Conservation (phyloP, 2,113 vertebrate species). For the Nyctereutes procyonoides region DNA sequence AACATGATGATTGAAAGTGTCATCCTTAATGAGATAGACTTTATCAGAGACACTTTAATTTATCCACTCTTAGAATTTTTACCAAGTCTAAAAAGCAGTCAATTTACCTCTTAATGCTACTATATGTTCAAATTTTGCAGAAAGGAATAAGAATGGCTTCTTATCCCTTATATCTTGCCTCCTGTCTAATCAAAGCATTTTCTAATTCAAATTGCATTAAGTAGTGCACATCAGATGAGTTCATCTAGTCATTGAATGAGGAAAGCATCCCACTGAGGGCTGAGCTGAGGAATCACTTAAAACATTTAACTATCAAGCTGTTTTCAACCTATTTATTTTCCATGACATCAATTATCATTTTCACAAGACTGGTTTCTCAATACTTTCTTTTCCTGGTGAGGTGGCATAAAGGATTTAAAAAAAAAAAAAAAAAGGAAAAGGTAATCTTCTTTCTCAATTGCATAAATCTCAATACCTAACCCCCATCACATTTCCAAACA, state of each 20-base stretch:
- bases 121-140: neutral
- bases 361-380: constrained; percentile 49
- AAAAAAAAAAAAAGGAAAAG: neutral
- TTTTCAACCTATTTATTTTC: constrained; percentile 67
- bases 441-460: neutral
- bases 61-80: neutral
- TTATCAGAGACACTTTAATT: neutral
- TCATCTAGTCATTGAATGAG: constrained; percentile 68
- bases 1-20: neutral
- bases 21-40: neutral
- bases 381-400: constrained; percentile 8
- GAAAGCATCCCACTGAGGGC: neutral
- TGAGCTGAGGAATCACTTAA: constrained; percentile 70
- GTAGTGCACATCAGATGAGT: constrained; percentile 63
- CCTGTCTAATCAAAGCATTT: constrained; percentile 66
- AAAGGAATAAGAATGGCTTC: constrained; percentile 14
- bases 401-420: neutral
- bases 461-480: neutral
- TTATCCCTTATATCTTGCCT: neutral
- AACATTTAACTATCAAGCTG: constrained; percentile 61
- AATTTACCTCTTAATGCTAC: constrained; percentile 25
- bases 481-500: neutral
- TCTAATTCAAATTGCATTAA: constrained; percentile 73
- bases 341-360: constrained; percentile 62
- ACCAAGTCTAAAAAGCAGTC: constrained; percentile 12